These are phyloP conservation scores for Trypoxylus dichotomus DNA, from an alignment of 1,140 invertebrate species.

Conservation along the genomic window DNA sequence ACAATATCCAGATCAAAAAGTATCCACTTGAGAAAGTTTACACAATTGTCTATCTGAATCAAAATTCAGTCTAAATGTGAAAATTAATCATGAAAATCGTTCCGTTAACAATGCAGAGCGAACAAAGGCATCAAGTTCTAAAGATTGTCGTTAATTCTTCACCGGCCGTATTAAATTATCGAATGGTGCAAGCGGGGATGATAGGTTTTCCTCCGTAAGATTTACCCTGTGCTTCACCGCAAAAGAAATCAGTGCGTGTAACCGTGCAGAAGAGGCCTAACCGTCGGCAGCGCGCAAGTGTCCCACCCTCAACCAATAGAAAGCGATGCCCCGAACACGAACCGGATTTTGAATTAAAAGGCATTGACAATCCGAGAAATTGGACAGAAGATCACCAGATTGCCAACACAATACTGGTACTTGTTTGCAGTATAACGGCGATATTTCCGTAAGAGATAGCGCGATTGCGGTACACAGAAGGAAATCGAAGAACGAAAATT, in stretches of 20 bases:
- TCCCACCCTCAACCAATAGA: neutral
- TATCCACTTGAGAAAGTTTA: too few relatives aligned
- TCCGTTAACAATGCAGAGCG: too few relatives aligned
- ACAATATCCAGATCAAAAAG: too few relatives aligned
- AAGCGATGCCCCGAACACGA: neutral
- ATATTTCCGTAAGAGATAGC: neutral
- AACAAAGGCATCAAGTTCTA: too few relatives aligned
- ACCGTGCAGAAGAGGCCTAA: neutral
- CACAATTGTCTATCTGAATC: too few relatives aligned
- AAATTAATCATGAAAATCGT: too few relatives aligned
- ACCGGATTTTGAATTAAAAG: conserved; percentile 24
- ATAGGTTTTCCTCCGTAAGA: neutral
- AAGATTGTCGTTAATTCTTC: too few relatives aligned
- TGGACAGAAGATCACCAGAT: conserved; percentile 5
- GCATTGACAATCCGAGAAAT: conserved; percentile 9
- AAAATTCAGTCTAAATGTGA: too few relatives aligned
- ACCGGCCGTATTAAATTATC: too few relatives aligned
- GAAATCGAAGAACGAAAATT: too few relatives aligned
- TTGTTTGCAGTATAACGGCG: neutral
- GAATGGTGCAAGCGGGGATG: too few relatives aligned
- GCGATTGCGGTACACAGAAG: neutral
- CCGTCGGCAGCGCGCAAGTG: neutral
- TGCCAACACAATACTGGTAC: neutral
- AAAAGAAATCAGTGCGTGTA: neutral
- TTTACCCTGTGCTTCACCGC: neutral